Evolutionary conservation across 1,140 invertebrate species (phyloP), one percentile per base, ranked within the genome.

Genomic region (Drosophila fuyamai): DNA sequence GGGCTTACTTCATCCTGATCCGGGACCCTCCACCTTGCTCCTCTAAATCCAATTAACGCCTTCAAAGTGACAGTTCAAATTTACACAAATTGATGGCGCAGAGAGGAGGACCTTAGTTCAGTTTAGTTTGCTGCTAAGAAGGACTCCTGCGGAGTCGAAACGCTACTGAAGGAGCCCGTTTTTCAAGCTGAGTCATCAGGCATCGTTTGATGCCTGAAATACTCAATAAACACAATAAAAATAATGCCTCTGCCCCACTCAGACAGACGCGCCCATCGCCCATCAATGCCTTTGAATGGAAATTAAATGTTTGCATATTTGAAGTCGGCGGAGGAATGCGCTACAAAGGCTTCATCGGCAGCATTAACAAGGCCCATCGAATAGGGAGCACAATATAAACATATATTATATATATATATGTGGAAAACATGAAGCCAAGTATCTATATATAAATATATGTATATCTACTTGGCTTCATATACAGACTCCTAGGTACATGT

Each of bases 41-140:
- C 81, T 80, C 78, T 89, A 73, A 88, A 88, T 88, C 83, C 83
- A 88, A 88, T 88, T 88, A 88, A 88, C 84, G 83, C 83, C 84
- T 88, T 88, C 80, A 88, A 88, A 88, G 83, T 88, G 83, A 88
- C 83, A 88, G 79, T 89, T 88, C 83, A 88, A 88, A 88, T 88
- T 88, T 89, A 89, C 83, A 88, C 83, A 88, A 83, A 89, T 86
- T 88, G 83, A 82, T 77, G 71, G 60, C 50, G 41, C 23, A 29
- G 12, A 5, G 35, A 1, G 59, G n/a, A 27, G 29, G 43, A 7
- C 40, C 36, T 44, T 23, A 27, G 63, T 13, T 59, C 32, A 13
- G 41, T 38, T 54, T 72, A 73, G 70, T 73, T 73, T 72, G 70
- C 40, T 5, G 58, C 10, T 13, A 35, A 23, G 32, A 48, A 6